Base-by-base conservation (phyloP, 2,888 invertebrate genomes). In the Steinernema hermaphroditum region DNA sequence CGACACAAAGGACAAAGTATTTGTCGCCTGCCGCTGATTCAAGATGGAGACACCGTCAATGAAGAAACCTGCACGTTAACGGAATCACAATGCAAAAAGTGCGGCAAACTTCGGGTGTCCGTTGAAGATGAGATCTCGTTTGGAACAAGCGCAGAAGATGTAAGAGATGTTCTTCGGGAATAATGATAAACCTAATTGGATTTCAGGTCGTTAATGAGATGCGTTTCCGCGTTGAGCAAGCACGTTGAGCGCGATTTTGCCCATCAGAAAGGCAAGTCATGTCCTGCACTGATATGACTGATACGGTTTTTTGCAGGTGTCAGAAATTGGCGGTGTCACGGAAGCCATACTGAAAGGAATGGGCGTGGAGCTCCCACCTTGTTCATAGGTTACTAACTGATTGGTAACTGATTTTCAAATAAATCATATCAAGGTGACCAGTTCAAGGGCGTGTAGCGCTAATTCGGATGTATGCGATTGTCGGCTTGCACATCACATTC, bases 311-410 rank as follows among this genome's bases (percentile, higher is more conserved):
- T 54, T 70, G 34, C 69, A 89, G 89, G 87, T 90, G 16, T 83
- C 87, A 76, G 90, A 90, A 14, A 89, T 90, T 75, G 90, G 90
- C 1, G 87, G 82, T 57, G 87, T 87, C 12, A 87, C 88, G 1
- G 90, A 90, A 82, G 88, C 88, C 44, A 87, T 90, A 82, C 83
- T 91, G 54, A 87, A 87, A 73, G 88, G 89, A 0, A 78, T 90
- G 16, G 89, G 87, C 0, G 87, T 91, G 32, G 80, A 81, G 19
- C n/a, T n/a, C n/a, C n/a, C n/a, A n/a, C n/a, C n/a, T n/a, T n/a
- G n/a, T n/a, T n/a, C n/a, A n/a, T n/a, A n/a, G n/a, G n/a, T n/a
- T n/a, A n/a, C n/a, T n/a, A n/a, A n/a, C n/a, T n/a, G n/a, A n/a
- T n/a, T 16, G 27, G 54, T 50, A 16, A 62, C 62, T n/a, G 62